These are phyloP conservation scores for Brachionus rotundiformis DNA, from an alignment of 1,140 invertebrate genomes.

Conservation along the genomic window DNA sequence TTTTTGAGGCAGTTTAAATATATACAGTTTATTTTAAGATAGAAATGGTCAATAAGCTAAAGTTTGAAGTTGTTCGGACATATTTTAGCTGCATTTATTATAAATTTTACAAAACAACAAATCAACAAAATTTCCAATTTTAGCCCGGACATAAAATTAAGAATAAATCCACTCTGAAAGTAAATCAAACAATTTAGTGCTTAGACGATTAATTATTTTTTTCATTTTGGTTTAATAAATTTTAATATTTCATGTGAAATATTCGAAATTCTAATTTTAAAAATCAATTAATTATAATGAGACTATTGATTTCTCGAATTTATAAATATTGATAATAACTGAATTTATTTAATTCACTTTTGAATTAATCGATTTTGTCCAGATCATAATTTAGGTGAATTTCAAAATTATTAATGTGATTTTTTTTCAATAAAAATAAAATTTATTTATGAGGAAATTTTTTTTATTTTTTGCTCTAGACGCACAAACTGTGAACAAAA, in stretches of 20 bases:
- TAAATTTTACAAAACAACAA: too few relatives aligned
- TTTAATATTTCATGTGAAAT: background rate
- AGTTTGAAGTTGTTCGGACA: too few relatives aligned
- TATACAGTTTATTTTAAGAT: too few relatives aligned
- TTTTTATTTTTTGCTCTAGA: background rate
- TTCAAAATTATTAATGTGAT: background rate
- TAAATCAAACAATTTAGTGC: background rate
- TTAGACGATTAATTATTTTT: too few relatives aligned
- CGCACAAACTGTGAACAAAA: too few relatives aligned
- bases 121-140: too few relatives aligned
- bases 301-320: background rate
- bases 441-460: too few relatives aligned
- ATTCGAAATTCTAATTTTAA: background rate
- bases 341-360: background rate
- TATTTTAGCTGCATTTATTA: too few relatives aligned
- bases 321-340: conserved; percentile 9
- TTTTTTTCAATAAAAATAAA: background rate
- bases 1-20: too few relatives aligned
- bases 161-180: background rate
- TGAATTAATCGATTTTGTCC: conserved; percentile 6
- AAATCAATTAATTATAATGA: conserved; percentile 4
- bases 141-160: too few relatives aligned
- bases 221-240: background rate
- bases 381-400: background rate
- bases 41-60: too few relatives aligned